A percentile compares a stretch with the other conserved stretches of the same genome.
phyloP scores from a whole-genome alignment of 2,113 vertebrate genomes.

The Mungos mungo region DNA sequence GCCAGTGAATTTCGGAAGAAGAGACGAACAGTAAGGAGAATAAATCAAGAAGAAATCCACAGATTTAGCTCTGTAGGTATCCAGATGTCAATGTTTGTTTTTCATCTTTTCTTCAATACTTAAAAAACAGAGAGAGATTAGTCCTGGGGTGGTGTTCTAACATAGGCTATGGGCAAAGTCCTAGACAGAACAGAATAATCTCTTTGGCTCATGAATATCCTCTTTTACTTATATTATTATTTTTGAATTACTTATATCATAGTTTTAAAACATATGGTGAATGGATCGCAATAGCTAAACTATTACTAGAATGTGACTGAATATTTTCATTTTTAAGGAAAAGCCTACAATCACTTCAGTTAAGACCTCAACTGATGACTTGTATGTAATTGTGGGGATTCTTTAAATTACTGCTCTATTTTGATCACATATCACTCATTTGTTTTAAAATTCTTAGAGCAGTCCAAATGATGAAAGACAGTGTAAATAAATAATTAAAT shows the following conservation, averaged over 20 bases:
- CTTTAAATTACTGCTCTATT: not conserved
- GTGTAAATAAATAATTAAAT: not conserved
- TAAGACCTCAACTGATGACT: not conserved
- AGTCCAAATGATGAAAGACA: not conserved
- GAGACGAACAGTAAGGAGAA: constrained; percentile 85
- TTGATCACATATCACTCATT: not conserved
- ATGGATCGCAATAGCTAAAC: not conserved
- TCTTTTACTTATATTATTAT: not conserved
- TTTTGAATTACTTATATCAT: not conserved
- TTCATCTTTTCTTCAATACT: not conserved
- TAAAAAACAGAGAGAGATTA: not conserved
- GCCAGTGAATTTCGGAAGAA: constrained; percentile 92
- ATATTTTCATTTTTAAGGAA: not conserved
- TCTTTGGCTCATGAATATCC: not conserved
- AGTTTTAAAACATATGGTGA: not conserved
- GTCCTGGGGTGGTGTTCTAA: not conserved
- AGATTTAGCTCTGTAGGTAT: constrained; percentile 95
- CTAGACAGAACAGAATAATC: not conserved
- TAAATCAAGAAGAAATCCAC: constrained; percentile 87
- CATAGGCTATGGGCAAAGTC: not conserved
- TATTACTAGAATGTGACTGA: not conserved
- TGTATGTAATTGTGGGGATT: not conserved
- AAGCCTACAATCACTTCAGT: not conserved
- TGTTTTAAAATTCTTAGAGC: constrained; percentile 4
- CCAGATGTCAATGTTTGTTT: not conserved